Base-by-base conservation (phyloP, 2,888 invertebrate species). In the Trachelus iudaicus region DNA sequence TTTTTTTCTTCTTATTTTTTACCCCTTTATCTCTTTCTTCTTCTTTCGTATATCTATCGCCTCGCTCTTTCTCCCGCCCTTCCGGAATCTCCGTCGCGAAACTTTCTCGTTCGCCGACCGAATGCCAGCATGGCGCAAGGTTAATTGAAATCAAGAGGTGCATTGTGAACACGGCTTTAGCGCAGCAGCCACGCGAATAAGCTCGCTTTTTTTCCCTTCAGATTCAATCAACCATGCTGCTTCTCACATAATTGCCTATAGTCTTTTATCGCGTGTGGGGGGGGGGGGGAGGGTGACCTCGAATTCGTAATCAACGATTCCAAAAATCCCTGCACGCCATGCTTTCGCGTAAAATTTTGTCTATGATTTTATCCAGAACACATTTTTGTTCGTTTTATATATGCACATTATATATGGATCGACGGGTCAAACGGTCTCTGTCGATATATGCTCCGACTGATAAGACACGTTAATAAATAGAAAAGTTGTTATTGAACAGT, bases 121-220 rank as follows among this genome's bases (percentile, higher is more conserved):
- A 83, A 85, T 85, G 82, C 83, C 80, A 81, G 73, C 81, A 9
- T 9, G 9, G 23, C 40, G 40, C 40, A 56, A 23, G 84, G 82
- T 86, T 84, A 86, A 86, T 84, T 82, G 84, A 84, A 85, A 81
- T 84, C 81, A 56, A 56, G 79, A 80, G 79, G 78, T 80, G 82
- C 77, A 85, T 85, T 82, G 83, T 82, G 82, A 80, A 80, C 81
- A 79, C 80, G 85, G 81, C 84, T 83, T 81, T 85, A 82, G 82
- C 80, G 76, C 80, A 77, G 73, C 78, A 56, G 40, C 40, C 40
- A 23, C 40, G 23, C 40, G 23, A 56, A 23, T 56, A 56, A 56
- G 40, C 40, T 9, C 40, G 40, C 9, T 15, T 56, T 56, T 56
- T 23, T 56, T 9, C 12, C 35, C 3, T 4, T 4, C 3, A 2